Conservation (phyloP, 2,888 invertebrate species). For the Drosophila pseudotakahashii region DNA sequence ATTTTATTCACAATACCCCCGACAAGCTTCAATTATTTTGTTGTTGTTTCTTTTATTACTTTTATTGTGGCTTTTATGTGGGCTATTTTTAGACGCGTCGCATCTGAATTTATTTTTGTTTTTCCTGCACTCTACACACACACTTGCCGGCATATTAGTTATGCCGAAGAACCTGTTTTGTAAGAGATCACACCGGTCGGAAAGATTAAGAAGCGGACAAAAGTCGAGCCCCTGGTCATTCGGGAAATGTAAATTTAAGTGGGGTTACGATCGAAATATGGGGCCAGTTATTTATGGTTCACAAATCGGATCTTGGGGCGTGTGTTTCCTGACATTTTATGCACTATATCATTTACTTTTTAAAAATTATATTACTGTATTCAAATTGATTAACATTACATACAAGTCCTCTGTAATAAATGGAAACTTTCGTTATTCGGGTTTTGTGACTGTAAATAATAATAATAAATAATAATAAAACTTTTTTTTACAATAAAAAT, state of each 20-base stretch:
- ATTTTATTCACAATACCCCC: constrained; percentile 3
- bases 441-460: too few species aligned
- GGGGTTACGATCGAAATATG: background rate
- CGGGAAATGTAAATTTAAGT: constrained; percentile 21
- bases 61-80: constrained; percentile 39
- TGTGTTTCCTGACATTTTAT: background rate
- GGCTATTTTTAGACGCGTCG: constrained; percentile 48
- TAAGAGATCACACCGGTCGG: background rate
- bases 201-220: background rate
- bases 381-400: too few species aligned
- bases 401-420: too few species aligned
- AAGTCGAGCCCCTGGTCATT: constrained; percentile 31
- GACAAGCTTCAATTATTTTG: constrained; percentile 50
- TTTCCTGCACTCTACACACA: constrained; percentile 30
- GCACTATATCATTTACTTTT: too few species aligned
- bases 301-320: background rate
- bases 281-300: background rate
- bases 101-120: constrained; percentile 47
- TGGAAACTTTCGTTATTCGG: too few species aligned
- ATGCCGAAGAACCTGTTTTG: constrained; percentile 8
- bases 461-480: too few species aligned
- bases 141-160: constrained; percentile 19
- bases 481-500: too few species aligned
- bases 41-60: constrained; percentile 58
- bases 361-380: too few species aligned